phyloP scores from a whole-genome alignment of 2,113 vertebrate species.

The Ictidomys tridecemlineatus region DNA sequence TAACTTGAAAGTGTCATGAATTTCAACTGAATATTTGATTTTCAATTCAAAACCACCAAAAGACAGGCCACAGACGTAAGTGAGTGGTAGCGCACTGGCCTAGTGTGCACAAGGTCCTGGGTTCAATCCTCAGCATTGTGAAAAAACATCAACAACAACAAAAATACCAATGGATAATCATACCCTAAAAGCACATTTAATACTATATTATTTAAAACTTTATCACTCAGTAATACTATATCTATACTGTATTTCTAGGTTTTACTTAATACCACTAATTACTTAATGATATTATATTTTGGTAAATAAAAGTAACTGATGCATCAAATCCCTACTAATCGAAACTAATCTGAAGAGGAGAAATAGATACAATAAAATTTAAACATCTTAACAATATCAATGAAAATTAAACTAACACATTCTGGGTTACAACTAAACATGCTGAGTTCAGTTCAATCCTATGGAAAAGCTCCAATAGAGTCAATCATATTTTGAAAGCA shows the following conservation, averaged over 20 bases:
- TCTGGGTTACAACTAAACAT: not conserved
- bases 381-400: not conserved
- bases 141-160: not conserved
- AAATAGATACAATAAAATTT: not conserved
- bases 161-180: conserved; percentile 31
- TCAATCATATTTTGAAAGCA: not conserved
- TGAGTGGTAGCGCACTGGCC: not conserved
- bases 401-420: conserved; percentile 18
- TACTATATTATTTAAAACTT: not conserved
- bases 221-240: not conserved
- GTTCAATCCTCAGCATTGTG: not conserved
- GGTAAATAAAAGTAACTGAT: not conserved
- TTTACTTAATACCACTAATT: not conserved
- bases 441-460: not conserved
- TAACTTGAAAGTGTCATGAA: not conserved
- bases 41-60: conserved; percentile 36
- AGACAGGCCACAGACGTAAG: not conserved
- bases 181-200: not conserved
- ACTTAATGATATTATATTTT: not conserved
- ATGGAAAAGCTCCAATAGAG: not conserved
- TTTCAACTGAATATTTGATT: conserved; percentile 33
- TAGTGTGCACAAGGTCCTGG: not conserved
- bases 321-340: not conserved
- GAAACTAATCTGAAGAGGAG: conserved; percentile 9
- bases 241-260: too few species aligned